Evolutionary conservation across 2,113 vertebrate species (phyloP).

Genomic region (Lampris incognitus): DNA sequence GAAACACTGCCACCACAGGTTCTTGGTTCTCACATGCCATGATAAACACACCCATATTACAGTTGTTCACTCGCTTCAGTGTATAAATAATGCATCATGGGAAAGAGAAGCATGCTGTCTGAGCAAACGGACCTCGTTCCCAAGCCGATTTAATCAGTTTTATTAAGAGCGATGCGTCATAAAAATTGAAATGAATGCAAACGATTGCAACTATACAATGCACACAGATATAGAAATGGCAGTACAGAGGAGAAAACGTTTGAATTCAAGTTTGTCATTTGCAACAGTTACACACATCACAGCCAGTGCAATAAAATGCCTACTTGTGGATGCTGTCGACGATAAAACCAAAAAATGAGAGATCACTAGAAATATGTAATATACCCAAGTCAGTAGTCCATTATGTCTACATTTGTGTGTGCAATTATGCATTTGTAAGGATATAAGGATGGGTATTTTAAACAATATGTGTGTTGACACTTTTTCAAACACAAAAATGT

Average conservation of each 20-base stretch:
- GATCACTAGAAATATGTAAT: no score
- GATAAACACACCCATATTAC: slow-evolving; percentile 13
- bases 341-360: no score
- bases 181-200: no score
- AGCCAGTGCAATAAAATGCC: no score
- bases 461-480: no score
- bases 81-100: not conserved
- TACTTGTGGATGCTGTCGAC: no score
- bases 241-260: no score
- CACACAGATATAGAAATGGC: not conserved
- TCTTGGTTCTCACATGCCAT: not conserved
- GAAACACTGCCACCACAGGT: slow-evolving; percentile 95
- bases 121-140: not conserved
- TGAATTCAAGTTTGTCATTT: no score
- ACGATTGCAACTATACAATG: not conserved
- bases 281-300: no score
- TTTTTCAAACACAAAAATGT: not conserved
- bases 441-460: not conserved
- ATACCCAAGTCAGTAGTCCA: no score
- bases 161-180: not conserved
- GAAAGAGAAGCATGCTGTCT: not conserved
- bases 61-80: not conserved
- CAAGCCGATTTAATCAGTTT: not conserved
- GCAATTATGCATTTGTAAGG: no score
- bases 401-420: no score